A percentile compares a stretch with the other conserved stretches of the same genome.
phyloP scores from a whole-genome alignment of 2,797 vertebrate genomes.

The Microctenopoma lineatum region DNA sequence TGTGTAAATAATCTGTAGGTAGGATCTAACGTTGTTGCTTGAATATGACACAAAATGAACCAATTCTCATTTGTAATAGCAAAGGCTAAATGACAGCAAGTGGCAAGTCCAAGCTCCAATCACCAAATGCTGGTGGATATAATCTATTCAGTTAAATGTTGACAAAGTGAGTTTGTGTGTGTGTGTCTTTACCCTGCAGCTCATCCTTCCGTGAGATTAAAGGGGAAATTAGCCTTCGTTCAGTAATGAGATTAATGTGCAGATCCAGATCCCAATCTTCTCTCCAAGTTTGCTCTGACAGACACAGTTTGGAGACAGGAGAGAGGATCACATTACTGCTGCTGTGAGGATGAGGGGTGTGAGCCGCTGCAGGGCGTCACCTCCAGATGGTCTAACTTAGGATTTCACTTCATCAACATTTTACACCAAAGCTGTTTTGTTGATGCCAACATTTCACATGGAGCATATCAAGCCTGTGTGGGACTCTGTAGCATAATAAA shows the following conservation, averaged over 20 bases:
- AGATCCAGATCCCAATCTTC: background rate
- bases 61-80: background rate
- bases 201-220: background rate
- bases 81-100: background rate
- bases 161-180: background rate
- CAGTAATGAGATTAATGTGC: background rate
- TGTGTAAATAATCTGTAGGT: background rate
- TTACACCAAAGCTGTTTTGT: background rate
- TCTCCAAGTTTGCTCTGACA: slow-evolving; percentile 3
- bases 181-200: background rate
- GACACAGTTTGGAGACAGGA: slow-evolving; percentile 17
- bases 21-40: background rate
- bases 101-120: background rate
- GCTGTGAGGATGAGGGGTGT: slow-evolving; percentile 33
- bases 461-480: background rate
- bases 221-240: background rate
- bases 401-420: background rate
- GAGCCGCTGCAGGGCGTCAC: slow-evolving; percentile 63
- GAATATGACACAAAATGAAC: background rate
- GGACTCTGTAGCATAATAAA: background rate
- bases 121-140: background rate
- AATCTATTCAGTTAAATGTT: background rate
- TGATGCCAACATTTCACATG: background rate
- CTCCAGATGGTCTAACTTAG: slow-evolving; percentile 25
- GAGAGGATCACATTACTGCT: slow-evolving; percentile 43